Evolutionary conservation across 1,140 invertebrate species (phyloP).

Genomic region (Eumeta japonica): DNA sequence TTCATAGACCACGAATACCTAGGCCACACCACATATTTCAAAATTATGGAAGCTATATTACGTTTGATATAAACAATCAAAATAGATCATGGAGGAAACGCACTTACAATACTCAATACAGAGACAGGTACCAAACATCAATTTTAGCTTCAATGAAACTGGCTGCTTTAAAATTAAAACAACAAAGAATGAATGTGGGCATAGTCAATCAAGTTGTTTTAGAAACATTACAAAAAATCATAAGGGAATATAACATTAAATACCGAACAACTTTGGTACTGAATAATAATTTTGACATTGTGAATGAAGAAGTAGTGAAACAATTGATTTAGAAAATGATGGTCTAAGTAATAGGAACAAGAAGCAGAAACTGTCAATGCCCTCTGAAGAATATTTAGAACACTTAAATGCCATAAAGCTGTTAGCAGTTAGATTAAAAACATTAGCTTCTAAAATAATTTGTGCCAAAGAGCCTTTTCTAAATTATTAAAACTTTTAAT

Average conservation of each 20-base stretch:
- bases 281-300: conserved; percentile 23
- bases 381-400: conserved; percentile 20
- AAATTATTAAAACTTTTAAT: conserved; percentile 37
- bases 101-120: too few species aligned
- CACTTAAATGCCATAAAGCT: conserved; percentile 25
- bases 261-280: conserved; percentile 28
- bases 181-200: too few species aligned
- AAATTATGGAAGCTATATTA: too few species aligned
- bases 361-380: too few species aligned
- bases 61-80: too few species aligned
- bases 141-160: too few species aligned
- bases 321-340: conserved; percentile 31
- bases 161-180: too few species aligned
- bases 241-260: conserved; percentile 29
- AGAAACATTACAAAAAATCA: conserved; percentile 20
- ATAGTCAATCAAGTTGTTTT: too few species aligned
- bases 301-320: conserved; percentile 27
- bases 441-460: conserved; percentile 21
- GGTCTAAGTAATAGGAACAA: conserved; percentile 26
- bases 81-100: too few species aligned
- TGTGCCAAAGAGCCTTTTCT: conserved; percentile 29
- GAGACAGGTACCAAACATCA: too few species aligned
- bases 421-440: conserved; percentile 22
- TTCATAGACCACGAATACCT: too few species aligned
- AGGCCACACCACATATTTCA: too few species aligned